Evolutionary conservation across 2,797 vertebrate genomes (phyloP), one percentile per base, ranked within the genome.

Genomic region (Leucoraja ocellata): DNA sequence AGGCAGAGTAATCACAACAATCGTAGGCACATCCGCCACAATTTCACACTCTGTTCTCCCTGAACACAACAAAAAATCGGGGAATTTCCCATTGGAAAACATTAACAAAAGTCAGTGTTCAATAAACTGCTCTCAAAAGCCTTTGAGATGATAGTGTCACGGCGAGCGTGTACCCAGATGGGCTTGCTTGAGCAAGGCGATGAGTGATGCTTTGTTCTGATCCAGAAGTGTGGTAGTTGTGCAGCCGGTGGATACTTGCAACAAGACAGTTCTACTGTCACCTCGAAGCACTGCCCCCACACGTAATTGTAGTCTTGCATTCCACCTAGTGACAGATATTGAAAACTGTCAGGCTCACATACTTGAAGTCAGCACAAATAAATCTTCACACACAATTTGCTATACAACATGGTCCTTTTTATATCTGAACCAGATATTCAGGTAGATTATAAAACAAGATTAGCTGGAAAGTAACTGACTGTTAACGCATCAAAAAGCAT

Each of bases 281-380:
- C 94, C 95, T 99, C 98, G 94, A 98, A 96, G 95, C 98, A 99
- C 93, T 98, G 98, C 93, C 96, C 96, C 98, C 97, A 98, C 94
- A 99, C 93, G 0, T 99, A 99, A 96, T 98, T 99, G 95, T 98
- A 99, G 95, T 99, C 98, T 96, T 99, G 98, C 98, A 99, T 99
- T 84, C 98, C 98, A 94, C 98, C 98, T 99, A 94, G 90, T 92
- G 90, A 92, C 11, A 92, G 68, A 92, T 92, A 76, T 46, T 92
- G 90, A 92, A 92, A 92, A 92, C 71, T 58, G 39, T 92, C 90
- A 92, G 90, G 54, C 25, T n/a, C 36, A 54, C 10, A 23, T 54
- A 92, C 28, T 39, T 58, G 90, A 54, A 92, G 39, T 71, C 39
- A 58, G 93, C 95, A 78, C 93, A 63, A 95, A 95, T 94, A 93